phyloP scores from a whole-genome alignment of 2,888 invertebrate species.

The Phortica okadai region DNA sequence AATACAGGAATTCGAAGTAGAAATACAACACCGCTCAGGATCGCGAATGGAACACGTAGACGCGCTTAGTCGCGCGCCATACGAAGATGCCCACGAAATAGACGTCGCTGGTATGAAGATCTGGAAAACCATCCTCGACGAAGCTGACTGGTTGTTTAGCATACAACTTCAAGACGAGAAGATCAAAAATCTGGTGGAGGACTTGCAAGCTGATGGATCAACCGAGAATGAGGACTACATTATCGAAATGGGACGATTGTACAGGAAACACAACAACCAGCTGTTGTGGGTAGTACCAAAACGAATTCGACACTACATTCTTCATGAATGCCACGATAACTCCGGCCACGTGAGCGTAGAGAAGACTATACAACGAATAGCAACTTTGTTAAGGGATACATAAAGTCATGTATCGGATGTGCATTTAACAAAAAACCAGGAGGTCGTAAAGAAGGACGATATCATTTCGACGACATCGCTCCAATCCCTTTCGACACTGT shows the following conservation, averaged over 20 bases:
- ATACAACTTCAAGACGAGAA: too few relatives aligned
- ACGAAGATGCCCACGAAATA: background rate
- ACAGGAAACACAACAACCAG: conserved; percentile 11
- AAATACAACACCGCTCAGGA: background rate
- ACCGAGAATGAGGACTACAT: background rate
- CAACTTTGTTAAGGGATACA: conserved; percentile 21
- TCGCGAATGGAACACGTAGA: background rate
- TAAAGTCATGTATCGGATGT: conserved; percentile 24
- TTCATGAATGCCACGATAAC: conserved; percentile 20
- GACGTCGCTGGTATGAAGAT: background rate
- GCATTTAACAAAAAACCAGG: conserved; percentile 25
- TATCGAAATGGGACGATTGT: conserved; percentile 30
- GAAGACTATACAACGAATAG: background rate
- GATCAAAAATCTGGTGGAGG: too few relatives aligned
- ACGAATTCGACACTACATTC: background rate
- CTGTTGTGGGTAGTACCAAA: background rate
- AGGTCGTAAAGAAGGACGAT: conserved; percentile 13
- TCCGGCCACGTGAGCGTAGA: conserved; percentile 4
- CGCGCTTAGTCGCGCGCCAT: background rate
- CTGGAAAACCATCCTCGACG: too few relatives aligned
- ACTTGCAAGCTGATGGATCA: background rate
- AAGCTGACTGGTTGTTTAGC: too few relatives aligned
- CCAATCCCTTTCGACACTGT: conserved; percentile 24
- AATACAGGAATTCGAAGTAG: background rate
- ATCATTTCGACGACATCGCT: conserved; percentile 19